Conservation (phyloP, 1,140 invertebrate genomes). For the Yoshiicerus persimilis region DNA sequence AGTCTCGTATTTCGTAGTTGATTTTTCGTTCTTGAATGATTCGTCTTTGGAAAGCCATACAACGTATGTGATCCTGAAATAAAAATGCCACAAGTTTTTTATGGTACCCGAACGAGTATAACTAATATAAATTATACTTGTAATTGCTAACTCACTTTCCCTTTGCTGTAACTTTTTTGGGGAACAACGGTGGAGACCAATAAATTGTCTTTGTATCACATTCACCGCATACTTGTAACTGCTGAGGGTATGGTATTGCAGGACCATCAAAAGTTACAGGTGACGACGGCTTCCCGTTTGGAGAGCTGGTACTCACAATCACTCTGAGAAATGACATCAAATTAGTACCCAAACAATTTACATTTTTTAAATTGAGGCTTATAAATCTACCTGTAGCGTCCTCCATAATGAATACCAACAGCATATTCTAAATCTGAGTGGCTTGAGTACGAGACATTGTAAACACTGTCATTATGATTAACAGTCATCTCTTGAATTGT, state of each 20-base stretch:
- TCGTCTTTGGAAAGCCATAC: slow-evolving; percentile 64
- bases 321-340: slow-evolving; percentile 38
- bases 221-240: slow-evolving; percentile 61
- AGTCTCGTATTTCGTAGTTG: slow-evolving; percentile 56
- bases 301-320: slow-evolving; percentile 57
- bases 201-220: slow-evolving; percentile 53
- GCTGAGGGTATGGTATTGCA: slow-evolving; percentile 64
- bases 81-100: slow-evolving; percentile 42
- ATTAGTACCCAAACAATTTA: too few relatives aligned
- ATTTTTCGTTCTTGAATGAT: slow-evolving; percentile 58
- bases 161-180: slow-evolving; percentile 23
- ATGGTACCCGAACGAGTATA: neutral
- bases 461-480: neutral
- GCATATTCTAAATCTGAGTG: neutral
- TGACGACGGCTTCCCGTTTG: slow-evolving; percentile 55
- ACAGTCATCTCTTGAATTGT: neutral
- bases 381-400: slow-evolving; percentile 32
- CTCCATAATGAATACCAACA: slow-evolving; percentile 24
- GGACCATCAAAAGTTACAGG: slow-evolving; percentile 61
- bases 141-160: slow-evolving; percentile 30
- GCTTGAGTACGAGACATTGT: slow-evolving; percentile 19
- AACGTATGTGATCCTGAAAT: slow-evolving; percentile 63
- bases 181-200: slow-evolving; percentile 19
- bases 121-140: neutral
- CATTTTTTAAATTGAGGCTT: too few relatives aligned